A percentile compares a stretch with the other conserved stretches of the same genome.
These are phyloP conservation scores for Urocyon cinereoargenteus DNA, from an alignment of 2,797 vertebrate genomes.

Conservation along the genomic window DNA sequence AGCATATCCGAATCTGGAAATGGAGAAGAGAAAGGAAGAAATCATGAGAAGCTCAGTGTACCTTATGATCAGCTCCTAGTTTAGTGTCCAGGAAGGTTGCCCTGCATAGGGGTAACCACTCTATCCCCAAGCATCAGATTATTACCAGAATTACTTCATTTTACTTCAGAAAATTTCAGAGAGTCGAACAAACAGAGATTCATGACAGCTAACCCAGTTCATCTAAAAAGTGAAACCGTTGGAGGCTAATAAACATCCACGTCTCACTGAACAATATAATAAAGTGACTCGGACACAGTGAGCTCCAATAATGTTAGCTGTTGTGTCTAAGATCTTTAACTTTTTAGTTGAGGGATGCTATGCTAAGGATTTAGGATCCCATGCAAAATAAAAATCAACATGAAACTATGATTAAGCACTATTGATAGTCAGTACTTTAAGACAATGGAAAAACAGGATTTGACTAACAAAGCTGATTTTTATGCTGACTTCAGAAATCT, in stretches of 20 bases:
- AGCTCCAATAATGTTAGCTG: background rate
- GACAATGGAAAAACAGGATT: background rate
- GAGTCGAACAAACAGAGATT: constrained; percentile 5
- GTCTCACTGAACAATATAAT: background rate
- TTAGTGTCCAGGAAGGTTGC: background rate
- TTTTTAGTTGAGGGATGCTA: background rate
- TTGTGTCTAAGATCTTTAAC: background rate
- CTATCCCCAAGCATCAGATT: background rate
- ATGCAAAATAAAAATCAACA: constrained; percentile 30
- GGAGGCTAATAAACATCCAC: background rate
- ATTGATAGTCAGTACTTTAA: background rate
- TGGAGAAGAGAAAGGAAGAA: background rate
- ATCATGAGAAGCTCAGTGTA: background rate
- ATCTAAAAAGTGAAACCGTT: constrained; percentile 8
- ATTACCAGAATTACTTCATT: background rate
- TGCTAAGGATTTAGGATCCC: background rate
- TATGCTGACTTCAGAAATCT: background rate
- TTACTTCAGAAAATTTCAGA: background rate
- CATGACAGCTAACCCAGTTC: background rate
- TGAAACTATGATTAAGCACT: background rate
- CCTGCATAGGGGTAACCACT: background rate
- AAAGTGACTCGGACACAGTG: background rate
- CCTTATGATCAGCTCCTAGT: background rate
- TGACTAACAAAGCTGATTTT: background rate
- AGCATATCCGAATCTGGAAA: background rate